Percentiles rank a stretch among this genome's conserved stretches.
These are phyloP conservation scores for Seira sanloemensis DNA, from an alignment of 2,888 invertebrate species.

Conservation along the genomic window DNA sequence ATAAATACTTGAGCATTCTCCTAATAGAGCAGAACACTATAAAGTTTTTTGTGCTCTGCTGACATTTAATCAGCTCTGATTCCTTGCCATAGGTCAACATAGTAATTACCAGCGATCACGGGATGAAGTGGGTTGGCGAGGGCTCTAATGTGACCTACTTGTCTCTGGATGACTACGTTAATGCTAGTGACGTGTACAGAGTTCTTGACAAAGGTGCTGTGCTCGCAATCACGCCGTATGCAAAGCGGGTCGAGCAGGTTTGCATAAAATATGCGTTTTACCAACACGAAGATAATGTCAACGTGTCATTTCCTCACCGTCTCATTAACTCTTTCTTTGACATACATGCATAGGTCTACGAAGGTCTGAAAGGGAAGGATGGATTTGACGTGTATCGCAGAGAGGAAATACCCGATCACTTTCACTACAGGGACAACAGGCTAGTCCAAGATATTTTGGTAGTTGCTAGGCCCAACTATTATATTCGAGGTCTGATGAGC, in stretches of 20 bases:
- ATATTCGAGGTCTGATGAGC: slow-evolving; percentile 69
- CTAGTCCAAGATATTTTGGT: slow-evolving; percentile 76
- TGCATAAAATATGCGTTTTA: background rate
- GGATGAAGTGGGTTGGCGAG: slow-evolving; percentile 75
- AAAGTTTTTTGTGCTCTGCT: no score
- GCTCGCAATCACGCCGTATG: slow-evolving; percentile 73
- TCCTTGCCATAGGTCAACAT: slow-evolving; percentile 74
- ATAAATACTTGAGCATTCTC: no score
- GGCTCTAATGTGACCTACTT: slow-evolving; percentile 72
- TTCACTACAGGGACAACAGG: slow-evolving; percentile 76
- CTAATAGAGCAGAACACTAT: no score
- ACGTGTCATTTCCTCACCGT: background rate
- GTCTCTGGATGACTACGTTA: slow-evolving; percentile 73
- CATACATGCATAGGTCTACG: slow-evolving; percentile 70
- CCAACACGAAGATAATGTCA: background rate
- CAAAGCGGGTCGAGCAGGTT: slow-evolving; percentile 62
- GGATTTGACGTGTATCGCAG: slow-evolving; percentile 75
- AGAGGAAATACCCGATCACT: slow-evolving; percentile 76
- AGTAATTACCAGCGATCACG: slow-evolving; percentile 75
- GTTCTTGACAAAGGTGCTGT: slow-evolving; percentile 74
- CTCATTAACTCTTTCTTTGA: slow-evolving; percentile 14
- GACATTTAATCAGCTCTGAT: slow-evolving; percentile 39
- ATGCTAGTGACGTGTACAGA: slow-evolving; percentile 72
- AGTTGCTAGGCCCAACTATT: slow-evolving; percentile 76
- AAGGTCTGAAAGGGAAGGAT: slow-evolving; percentile 69